phyloP scores from a whole-genome alignment of 2,888 invertebrate species.

The Malacosoma neustria region DNA sequence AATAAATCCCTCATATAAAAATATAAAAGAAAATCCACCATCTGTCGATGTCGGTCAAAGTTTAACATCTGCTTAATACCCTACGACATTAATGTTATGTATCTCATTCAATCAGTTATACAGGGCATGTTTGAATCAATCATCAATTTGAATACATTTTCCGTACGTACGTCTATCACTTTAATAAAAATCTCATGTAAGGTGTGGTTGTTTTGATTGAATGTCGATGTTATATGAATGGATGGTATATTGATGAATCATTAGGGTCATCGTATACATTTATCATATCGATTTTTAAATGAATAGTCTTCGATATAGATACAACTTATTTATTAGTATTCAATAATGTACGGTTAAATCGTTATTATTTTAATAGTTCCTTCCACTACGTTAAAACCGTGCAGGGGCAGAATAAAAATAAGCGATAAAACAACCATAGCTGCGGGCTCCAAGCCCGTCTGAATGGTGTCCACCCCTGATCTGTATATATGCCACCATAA shows the following conservation, averaged over 20 bases:
- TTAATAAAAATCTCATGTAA: constrained; percentile 29
- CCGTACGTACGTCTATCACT: constrained; percentile 31
- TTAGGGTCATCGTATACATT: constrained; percentile 3
- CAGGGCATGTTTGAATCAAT: constrained; percentile 63
- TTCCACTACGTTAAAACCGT: too few relatives aligned
- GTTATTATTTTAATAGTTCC: too few relatives aligned
- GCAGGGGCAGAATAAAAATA: too few relatives aligned
- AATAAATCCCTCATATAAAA: background rate
- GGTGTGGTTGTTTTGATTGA: constrained; percentile 27
- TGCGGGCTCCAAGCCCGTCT: too few relatives aligned
- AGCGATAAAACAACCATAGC: too few relatives aligned
- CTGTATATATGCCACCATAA: too few relatives aligned
- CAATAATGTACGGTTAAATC: too few relatives aligned
- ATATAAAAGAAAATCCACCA: constrained; percentile 21
- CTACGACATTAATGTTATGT: constrained; percentile 64
- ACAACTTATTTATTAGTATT: background rate
- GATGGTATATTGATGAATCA: constrained; percentile 21
- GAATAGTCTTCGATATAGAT: background rate
- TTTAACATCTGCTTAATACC: constrained; percentile 45
- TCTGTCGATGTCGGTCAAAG: constrained; percentile 53
- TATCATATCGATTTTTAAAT: background rate
- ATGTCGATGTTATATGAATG: constrained; percentile 37
- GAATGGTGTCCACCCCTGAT: too few relatives aligned
- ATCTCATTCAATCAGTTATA: constrained; percentile 66
- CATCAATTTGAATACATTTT: constrained; percentile 70